These are phyloP conservation scores for Amazona ochrocephala DNA, from an alignment of 2,797 vertebrate genomes.

Conservation along the genomic window DNA sequence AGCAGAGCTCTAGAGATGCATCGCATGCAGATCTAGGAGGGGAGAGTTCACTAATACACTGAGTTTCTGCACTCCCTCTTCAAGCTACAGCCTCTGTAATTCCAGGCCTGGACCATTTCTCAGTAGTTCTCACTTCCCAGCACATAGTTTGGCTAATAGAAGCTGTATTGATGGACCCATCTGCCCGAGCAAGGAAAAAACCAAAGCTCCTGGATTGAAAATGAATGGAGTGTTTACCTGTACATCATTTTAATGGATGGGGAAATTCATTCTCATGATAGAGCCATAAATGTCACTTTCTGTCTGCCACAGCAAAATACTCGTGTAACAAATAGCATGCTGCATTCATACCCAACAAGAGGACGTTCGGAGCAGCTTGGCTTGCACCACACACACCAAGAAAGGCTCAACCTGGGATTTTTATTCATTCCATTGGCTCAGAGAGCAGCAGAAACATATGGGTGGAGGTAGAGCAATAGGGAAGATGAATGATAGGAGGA, in stretches of 20 bases:
- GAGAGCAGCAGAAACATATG: conserved; percentile 15
- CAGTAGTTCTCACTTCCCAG: conserved; percentile 38
- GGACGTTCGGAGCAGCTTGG: conserved; percentile 62
- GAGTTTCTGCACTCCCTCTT: neutral
- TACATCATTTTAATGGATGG: conserved; percentile 81
- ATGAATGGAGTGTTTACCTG: conserved; percentile 82
- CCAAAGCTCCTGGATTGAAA: conserved; percentile 75
- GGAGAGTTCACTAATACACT: neutral
- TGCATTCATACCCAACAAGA: conserved; percentile 70
- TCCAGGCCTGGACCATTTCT: conserved; percentile 39
- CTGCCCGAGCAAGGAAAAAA: conserved; percentile 49
- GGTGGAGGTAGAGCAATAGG: conserved; percentile 18
- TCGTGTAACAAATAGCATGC: conserved; percentile 72
- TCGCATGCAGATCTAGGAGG: neutral
- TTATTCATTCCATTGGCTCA: conserved; percentile 45
- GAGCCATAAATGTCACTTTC: conserved; percentile 83
- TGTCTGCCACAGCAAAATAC: conserved; percentile 71
- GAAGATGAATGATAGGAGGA: conserved; percentile 8
- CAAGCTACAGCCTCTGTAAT: conserved; percentile 51
- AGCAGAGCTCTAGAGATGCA: neutral
- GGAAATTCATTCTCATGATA: conserved; percentile 84
- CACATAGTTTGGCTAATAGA: conserved; percentile 62
- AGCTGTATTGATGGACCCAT: conserved; percentile 58
- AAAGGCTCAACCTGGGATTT: conserved; percentile 54
- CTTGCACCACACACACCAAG: conserved; percentile 50